Evolutionary conservation across 2,888 invertebrate genomes (phyloP), one percentile per base, ranked within the genome.

Genomic region (Sarcophaga variegata): DNA sequence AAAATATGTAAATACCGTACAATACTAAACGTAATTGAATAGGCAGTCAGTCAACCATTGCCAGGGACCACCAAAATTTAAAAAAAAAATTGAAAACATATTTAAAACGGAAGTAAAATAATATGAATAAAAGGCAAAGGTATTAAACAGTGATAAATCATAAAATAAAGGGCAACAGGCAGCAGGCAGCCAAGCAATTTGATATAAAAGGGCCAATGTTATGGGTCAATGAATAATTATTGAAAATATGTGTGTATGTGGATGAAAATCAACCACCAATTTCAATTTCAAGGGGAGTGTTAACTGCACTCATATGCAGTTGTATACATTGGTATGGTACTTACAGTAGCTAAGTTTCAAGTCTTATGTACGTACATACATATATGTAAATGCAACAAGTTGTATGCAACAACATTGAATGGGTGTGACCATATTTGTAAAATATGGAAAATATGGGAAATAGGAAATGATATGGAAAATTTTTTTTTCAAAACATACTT

Each of bases 151-250:
- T 37, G 8, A 37, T 37, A 37, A 37, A 8, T 37, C 37, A 37
- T 37, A 37, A 37, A 37, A 59, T 59, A 17, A 14, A 20, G 25
- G 22, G 37, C 59, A 66, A 20, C 60, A 75, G 74, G 49, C 49
- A 70, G 25, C 49, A 70, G 25, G 37, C 69, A 45, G 22, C 45
- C 63, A 49, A 59, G 22, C 66, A 69, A 66, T 17, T 6, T 64
- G 75, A 69, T 14, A 62, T 47, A 14, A 83, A 78, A 78, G 54
- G 54, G 49, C 71, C 70, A 80, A 76, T 83, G 83, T 86, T 83
- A 86, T 79, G 86, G 80, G 80, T 86, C 86, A 86, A 71, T 83
- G 86, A 70, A 82, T 81, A 85, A 85, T 78, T 85, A 54, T 82
- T 81, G 69, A 79, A 79, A 54, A 60, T 27, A 27, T 54, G 59